A percentile compares a stretch with the other conserved stretches of the same genome.
Evolutionary conservation across 1,140 invertebrate species (phyloP).

Genomic region (Metopolophium dirhodum): DNA sequence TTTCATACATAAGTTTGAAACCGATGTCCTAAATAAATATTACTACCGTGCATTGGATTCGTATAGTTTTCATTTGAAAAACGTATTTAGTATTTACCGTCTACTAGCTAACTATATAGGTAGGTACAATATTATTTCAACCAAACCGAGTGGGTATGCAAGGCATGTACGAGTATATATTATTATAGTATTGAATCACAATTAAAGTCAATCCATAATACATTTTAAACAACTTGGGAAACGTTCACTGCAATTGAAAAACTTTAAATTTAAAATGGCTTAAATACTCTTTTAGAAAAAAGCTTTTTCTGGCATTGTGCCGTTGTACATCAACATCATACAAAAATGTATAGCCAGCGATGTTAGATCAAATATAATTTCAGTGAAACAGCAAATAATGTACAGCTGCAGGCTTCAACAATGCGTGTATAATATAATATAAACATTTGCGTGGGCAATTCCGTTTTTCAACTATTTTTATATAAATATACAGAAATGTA

Average conservation of each 20-base stretch:
- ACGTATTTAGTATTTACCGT: background rate
- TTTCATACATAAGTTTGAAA: conserved; percentile 2
- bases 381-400: background rate
- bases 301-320: background rate
- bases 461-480: background rate
- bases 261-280: background rate
- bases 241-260: background rate
- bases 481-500: too few species aligned
- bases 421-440: background rate
- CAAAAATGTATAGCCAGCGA: background rate
- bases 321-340: background rate
- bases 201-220: background rate
- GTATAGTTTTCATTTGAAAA: background rate
- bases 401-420: background rate
- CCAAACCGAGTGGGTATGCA: background rate
- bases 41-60: background rate
- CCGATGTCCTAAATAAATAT: conserved; percentile 6
- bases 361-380: background rate
- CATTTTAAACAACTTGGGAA: background rate
- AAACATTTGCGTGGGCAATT: background rate
- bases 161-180: background rate
- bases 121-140: background rate
- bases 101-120: background rate
- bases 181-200: background rate
- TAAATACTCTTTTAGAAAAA: background rate